phyloP scores from a whole-genome alignment of 30 jellyfish, hydroid and myxozoan genomes.

The Phacellophora camtschatica region DNA sequence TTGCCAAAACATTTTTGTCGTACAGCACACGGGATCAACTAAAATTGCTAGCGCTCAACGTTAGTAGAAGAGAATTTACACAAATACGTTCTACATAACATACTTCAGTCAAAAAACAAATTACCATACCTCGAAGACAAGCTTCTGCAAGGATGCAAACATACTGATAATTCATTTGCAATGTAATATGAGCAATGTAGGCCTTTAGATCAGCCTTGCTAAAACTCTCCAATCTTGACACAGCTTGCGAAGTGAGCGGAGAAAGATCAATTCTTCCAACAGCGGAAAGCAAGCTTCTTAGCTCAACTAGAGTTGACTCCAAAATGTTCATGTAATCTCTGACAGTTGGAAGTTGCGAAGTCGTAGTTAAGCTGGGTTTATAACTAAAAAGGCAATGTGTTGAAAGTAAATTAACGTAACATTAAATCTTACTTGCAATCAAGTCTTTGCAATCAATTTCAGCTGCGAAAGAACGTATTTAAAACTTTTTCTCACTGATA shows the following conservation, averaged over 20 bases:
- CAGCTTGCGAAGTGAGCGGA: neutral
- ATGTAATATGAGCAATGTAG: neutral
- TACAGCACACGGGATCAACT: too few species aligned
- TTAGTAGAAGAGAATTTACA: too few species aligned
- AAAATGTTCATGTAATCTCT: neutral
- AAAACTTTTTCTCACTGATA: too few species aligned
- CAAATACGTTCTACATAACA: too few species aligned
- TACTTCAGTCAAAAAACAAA: too few species aligned
- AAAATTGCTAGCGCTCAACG: too few species aligned
- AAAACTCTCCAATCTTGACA: neutral
- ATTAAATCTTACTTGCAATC: too few species aligned
- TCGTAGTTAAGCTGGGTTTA: neutral
- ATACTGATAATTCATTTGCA: conserved; percentile 14
- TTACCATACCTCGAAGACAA: conserved; percentile 4
- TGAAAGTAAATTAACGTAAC: too few species aligned
- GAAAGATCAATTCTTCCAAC: neutral
- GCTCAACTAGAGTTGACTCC: neutral
- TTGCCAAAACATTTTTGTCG: too few species aligned
- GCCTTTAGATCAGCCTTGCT: neutral
- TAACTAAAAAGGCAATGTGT: too few species aligned
- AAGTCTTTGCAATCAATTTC: too few species aligned
- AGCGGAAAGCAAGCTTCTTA: neutral
- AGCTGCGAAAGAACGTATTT: too few species aligned
- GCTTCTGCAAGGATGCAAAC: neutral
- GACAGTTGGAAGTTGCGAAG: neutral